Conservation (phyloP, 2,797 vertebrate species). For the Bufotes viridis region DNA sequence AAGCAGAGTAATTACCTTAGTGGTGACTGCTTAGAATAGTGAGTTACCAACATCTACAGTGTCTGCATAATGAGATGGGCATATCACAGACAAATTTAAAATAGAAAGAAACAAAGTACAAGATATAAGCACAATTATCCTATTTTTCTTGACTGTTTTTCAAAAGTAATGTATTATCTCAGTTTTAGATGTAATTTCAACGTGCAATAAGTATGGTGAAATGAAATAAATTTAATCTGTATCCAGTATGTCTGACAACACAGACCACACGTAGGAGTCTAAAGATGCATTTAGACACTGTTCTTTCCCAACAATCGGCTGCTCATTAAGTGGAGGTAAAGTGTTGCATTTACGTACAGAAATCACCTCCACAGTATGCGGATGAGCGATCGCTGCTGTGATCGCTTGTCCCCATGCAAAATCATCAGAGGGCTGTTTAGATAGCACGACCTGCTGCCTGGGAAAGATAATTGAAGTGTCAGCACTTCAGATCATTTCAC, state of each 20-base stretch:
- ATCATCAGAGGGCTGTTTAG: too few relatives aligned
- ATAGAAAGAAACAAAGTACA: not conserved
- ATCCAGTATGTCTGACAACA: not conserved
- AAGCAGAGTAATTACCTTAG: constrained; percentile 55
- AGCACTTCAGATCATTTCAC: too few relatives aligned
- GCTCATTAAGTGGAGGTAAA: too few relatives aligned
- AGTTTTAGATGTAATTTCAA: not conserved
- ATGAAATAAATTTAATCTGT: not conserved
- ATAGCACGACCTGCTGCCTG: too few relatives aligned
- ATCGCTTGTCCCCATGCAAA: too few relatives aligned
- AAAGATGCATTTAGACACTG: too few relatives aligned
- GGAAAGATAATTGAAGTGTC: too few relatives aligned
- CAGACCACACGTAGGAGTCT: not conserved
- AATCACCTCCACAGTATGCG: too few relatives aligned
- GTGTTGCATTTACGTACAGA: too few relatives aligned
- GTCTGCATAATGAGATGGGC: not conserved
- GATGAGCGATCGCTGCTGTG: too few relatives aligned
- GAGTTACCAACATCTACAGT: not conserved
- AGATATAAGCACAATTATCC: not conserved
- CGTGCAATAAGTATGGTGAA: too few relatives aligned
- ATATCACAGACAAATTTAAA: not conserved
- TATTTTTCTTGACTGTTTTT: not conserved
- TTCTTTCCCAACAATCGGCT: too few relatives aligned
- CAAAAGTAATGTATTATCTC: not conserved
- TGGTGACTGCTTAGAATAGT: constrained; percentile 13